A percentile compares a stretch with the other conserved stretches of the same genome.
Conservation (phyloP, 2,797 vertebrate species). For the Mionectes olivaceus region DNA sequence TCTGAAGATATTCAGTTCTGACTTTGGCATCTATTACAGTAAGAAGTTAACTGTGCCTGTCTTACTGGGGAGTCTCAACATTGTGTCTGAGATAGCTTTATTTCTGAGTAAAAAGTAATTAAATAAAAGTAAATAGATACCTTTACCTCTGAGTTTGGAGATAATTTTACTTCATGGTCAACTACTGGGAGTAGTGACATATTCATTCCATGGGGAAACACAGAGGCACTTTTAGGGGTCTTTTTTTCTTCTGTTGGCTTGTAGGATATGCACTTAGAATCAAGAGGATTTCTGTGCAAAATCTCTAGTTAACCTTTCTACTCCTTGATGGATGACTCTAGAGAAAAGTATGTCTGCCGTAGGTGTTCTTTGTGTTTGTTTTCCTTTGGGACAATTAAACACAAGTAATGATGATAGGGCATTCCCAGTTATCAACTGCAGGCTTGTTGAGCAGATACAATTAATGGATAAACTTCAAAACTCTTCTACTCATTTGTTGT, state of each 20-base stretch:
- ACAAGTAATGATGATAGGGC: background rate
- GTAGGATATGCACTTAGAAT: background rate
- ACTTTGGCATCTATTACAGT: background rate
- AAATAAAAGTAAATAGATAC: background rate
- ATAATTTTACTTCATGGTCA: background rate
- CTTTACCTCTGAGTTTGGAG: background rate
- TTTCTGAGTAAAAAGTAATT: background rate
- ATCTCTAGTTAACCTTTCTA: background rate
- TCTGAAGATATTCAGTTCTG: background rate
- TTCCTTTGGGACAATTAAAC: conserved; percentile 25
- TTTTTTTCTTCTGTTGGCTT: background rate
- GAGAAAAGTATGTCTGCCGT: background rate
- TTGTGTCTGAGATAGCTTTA: background rate
- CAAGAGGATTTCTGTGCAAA: background rate
- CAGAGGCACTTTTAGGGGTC: background rate
- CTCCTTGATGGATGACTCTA: background rate
- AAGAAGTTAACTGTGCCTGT: background rate
- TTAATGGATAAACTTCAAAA: background rate
- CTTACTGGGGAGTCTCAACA: background rate
- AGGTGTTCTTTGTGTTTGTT: background rate
- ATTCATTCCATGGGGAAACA: background rate
- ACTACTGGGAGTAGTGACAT: background rate
- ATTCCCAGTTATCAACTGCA: background rate
- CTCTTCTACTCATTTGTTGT: background rate
- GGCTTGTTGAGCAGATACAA: background rate